Evolutionary conservation across 2,113 vertebrate species (phyloP).

Genomic region (Prolemur simus): DNA sequence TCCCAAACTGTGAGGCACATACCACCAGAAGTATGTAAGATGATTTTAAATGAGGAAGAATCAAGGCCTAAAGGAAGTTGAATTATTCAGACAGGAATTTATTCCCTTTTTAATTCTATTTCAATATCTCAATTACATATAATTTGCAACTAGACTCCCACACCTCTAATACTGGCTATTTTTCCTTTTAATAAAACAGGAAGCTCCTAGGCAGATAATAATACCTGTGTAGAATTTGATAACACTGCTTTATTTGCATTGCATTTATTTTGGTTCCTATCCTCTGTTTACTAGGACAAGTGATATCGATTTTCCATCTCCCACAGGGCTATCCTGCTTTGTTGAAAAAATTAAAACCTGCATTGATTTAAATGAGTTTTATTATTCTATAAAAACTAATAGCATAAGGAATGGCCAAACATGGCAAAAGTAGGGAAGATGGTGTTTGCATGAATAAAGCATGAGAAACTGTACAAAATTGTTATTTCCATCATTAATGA

Average conservation of each 20-base stretch:
- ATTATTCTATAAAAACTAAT: neutral
- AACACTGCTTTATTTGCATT: neutral
- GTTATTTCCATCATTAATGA: neutral
- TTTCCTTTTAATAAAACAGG: slow-evolving; percentile 29
- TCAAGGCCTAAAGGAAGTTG: neutral
- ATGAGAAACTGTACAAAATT: neutral
- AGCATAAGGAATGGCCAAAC: neutral
- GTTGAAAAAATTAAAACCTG: neutral
- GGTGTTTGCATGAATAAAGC: neutral
- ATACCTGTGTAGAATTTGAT: neutral
- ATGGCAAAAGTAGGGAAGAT: neutral
- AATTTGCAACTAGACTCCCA: neutral
- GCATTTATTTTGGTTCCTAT: slow-evolving; percentile 1
- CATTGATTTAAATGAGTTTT: neutral
- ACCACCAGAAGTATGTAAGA: neutral
- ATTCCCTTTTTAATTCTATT: neutral
- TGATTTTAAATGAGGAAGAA: neutral
- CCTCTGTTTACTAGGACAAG: neutral
- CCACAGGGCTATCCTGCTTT: neutral
- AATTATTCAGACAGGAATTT: slow-evolving; percentile 26
- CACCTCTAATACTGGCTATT: neutral
- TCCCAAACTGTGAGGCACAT: neutral
- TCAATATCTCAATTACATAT: neutral
- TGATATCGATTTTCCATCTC: neutral
- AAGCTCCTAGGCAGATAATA: neutral